Conservation (phyloP, 2,113 vertebrate genomes). For the Gopherus evgoodei region DNA sequence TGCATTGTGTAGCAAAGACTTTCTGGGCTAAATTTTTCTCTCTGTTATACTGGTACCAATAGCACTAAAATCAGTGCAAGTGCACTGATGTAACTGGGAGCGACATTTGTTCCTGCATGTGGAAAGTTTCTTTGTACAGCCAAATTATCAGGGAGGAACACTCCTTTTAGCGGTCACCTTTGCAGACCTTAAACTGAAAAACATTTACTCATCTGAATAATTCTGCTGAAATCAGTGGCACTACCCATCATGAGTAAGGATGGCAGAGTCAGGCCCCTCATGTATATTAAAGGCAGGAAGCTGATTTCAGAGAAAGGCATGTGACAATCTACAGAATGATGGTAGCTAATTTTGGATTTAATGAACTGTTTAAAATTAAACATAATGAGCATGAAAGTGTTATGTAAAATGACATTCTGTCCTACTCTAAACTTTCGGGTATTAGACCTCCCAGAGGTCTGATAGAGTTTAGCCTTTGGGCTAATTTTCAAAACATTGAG, state of each 20-base stretch:
- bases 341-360: background rate
- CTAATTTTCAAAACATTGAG: conserved; percentile 35
- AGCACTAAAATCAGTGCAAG: background rate
- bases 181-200: accelerated
- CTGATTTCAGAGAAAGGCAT: background rate
- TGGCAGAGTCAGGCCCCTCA: background rate
- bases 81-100: accelerated
- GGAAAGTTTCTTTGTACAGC: background rate
- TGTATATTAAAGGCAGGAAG: background rate
- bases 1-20: background rate
- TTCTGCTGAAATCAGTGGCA: background rate
- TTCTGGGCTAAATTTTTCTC: background rate
- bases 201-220: background rate
- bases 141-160: accelerated
- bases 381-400: background rate
- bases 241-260: background rate
- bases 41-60: background rate
- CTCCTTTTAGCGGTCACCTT: background rate
- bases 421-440: background rate
- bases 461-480: background rate
- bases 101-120: accelerated
- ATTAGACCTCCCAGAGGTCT: background rate
- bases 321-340: background rate
- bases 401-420: background rate
- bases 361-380: conserved; percentile 35